These are phyloP conservation scores for Aphaenogaster floridana DNA, from an alignment of 1,140 invertebrate species.

Conservation along the genomic window DNA sequence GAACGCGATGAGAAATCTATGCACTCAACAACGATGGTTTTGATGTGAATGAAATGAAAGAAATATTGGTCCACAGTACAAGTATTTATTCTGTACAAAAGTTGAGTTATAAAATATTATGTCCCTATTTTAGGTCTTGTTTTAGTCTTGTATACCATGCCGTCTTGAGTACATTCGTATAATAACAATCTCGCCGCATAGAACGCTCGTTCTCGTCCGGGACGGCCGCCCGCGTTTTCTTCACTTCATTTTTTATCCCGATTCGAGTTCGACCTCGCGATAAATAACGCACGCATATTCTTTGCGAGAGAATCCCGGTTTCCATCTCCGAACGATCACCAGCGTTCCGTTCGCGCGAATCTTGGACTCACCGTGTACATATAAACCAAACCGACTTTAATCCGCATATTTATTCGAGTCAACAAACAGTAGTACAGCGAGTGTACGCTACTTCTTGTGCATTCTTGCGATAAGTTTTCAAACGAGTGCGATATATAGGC, in stretches of 20 bases:
- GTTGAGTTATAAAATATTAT: slow-evolving; percentile 86
- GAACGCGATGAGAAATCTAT: neutral
- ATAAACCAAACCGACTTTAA: slow-evolving; percentile 79
- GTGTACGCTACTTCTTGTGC: slow-evolving; percentile 79
- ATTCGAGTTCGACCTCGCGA: neutral
- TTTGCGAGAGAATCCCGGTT: neutral
- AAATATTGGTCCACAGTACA: slow-evolving; percentile 86
- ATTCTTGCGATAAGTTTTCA: slow-evolving; percentile 73
- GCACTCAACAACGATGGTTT: slow-evolving; percentile 21
- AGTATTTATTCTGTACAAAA: slow-evolving; percentile 86
- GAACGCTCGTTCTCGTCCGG: slow-evolving; percentile 73
- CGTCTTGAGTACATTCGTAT: slow-evolving; percentile 82
- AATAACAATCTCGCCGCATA: slow-evolving; percentile 81
- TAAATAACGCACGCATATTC: neutral
- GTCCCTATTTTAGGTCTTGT: slow-evolving; percentile 84
- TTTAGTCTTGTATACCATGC: slow-evolving; percentile 84
- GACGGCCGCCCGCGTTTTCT: neutral
- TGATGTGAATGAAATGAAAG: slow-evolving; percentile 81
- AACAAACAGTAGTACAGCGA: slow-evolving; percentile 82
- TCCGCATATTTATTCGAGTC: slow-evolving; percentile 76
- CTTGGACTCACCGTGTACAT: slow-evolving; percentile 78
- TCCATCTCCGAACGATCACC: slow-evolving; percentile 57
- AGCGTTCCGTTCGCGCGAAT: slow-evolving; percentile 72
- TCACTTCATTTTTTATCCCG: neutral
- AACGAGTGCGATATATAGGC: slow-evolving; percentile 76